Conservation (phyloP, 2,113 vertebrate genomes). For the Ictalurus furcatus region DNA sequence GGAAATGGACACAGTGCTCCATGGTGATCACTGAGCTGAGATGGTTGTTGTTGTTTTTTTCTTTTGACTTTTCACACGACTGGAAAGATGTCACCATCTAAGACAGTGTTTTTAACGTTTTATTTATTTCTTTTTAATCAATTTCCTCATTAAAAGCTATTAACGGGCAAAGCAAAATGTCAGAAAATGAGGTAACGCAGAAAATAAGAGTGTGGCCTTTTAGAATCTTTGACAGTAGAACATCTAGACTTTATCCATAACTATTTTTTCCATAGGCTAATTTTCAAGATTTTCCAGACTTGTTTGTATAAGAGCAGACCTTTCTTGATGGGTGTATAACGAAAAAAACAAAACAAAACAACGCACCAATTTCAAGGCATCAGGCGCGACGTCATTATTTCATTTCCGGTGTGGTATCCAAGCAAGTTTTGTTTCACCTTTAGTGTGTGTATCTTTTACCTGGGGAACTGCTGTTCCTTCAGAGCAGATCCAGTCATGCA, state of each 20-base stretch:
- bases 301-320: not conserved
- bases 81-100: not conserved
- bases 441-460: not conserved
- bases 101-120: not conserved
- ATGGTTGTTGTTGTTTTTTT: too few species aligned
- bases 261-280: not conserved
- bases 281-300: not conserved
- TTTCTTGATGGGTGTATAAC: not conserved
- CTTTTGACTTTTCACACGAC: not conserved
- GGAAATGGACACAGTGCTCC: not conserved
- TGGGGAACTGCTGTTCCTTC: not conserved
- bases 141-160: not conserved
- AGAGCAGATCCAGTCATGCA: not conserved
- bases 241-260: not conserved
- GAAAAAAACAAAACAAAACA: not conserved
- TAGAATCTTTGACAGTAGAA: not conserved
- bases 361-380: not conserved
- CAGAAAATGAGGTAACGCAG: not conserved
- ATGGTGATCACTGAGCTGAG: not conserved
- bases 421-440: not conserved
- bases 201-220: not conserved
- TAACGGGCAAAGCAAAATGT: not conserved
- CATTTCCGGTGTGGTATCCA: not conserved
- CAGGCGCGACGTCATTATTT: not conserved
- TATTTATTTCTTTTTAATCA: not conserved